Percentiles rank a stretch among this genome's conserved stretches.
phyloP scores from a whole-genome alignment of 2,888 invertebrate species.

The Stictocephala bisonia region DNA sequence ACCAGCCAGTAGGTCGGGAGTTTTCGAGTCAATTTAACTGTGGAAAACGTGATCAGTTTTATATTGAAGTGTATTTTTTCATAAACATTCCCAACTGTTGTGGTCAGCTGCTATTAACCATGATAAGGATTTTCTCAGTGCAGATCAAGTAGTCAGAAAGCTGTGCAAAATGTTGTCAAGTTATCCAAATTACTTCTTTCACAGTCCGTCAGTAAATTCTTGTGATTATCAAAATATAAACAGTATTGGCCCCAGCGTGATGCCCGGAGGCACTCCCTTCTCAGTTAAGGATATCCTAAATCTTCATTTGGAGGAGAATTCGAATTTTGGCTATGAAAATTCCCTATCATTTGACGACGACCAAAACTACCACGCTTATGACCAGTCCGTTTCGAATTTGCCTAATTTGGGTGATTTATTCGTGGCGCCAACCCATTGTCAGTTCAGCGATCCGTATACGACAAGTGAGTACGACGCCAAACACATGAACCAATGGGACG shows the following conservation, averaged over 20 bases:
- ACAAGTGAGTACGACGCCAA: background rate
- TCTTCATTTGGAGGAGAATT: constrained; percentile 44
- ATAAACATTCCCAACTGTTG: no score
- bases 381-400: background rate
- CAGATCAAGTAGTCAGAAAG: background rate
- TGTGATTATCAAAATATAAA: constrained; percentile 26
- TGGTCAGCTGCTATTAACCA: no score
- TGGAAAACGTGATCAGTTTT: no score
- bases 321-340: constrained; percentile 18
- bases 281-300: constrained; percentile 63
- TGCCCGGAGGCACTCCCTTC: constrained; percentile 59
- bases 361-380: constrained; percentile 17
- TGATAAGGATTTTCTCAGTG: no score
- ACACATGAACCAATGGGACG: constrained; percentile 32
- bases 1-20: no score
- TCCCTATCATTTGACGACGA: constrained; percentile 33
- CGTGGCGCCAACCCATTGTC: background rate
- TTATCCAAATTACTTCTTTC: constrained; percentile 38
- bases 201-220: background rate
- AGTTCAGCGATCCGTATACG: constrained; percentile 29
- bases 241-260: constrained; percentile 25
- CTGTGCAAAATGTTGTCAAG: constrained; percentile 42
- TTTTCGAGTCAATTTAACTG: no score
- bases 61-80: no score
- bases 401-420: constrained; percentile 19